Conservation (phyloP, 1,140 invertebrate genomes). For the Cephus cinctus region DNA sequence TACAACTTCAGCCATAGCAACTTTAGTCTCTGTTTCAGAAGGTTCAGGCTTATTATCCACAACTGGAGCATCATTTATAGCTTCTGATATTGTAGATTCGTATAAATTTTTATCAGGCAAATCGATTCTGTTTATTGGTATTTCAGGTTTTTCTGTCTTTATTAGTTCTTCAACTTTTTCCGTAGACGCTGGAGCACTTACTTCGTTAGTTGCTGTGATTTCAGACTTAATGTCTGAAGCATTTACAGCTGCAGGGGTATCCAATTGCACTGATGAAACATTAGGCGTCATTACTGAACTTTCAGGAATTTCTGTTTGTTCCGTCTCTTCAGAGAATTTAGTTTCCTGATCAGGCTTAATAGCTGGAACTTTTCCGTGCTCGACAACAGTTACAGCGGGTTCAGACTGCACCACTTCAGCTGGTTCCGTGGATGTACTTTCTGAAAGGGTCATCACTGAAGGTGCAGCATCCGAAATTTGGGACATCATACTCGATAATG, state of each 20-base stretch:
- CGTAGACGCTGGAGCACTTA: neutral
- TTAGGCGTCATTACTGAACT: neutral
- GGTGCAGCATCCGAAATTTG: constrained; percentile 42
- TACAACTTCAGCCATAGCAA: neutral
- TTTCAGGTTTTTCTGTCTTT: neutral
- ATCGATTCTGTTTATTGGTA: neutral
- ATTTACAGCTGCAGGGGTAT: neutral
- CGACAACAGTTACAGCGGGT: neutral
- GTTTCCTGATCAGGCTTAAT: neutral
- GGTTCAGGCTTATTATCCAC: neutral
- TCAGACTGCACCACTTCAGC: no score
- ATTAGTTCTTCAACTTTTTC: neutral
- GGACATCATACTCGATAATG: constrained; percentile 45
- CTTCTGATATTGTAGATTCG: no score
- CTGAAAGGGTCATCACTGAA: constrained; percentile 20
- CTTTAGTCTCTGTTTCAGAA: neutral
- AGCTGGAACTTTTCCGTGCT: neutral
- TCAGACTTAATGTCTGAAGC: neutral
- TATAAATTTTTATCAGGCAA: no score
- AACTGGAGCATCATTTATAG: no score
- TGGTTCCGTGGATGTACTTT: neutral
- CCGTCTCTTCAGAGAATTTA: neutral
- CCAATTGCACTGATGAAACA: neutral
- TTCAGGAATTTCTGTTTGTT: neutral
- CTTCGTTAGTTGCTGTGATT: neutral